Percentiles rank a stretch among this genome's conserved stretches.
phyloP scores from a whole-genome alignment of 2,888 invertebrate genomes.

The Microplitis deprimator region DNA sequence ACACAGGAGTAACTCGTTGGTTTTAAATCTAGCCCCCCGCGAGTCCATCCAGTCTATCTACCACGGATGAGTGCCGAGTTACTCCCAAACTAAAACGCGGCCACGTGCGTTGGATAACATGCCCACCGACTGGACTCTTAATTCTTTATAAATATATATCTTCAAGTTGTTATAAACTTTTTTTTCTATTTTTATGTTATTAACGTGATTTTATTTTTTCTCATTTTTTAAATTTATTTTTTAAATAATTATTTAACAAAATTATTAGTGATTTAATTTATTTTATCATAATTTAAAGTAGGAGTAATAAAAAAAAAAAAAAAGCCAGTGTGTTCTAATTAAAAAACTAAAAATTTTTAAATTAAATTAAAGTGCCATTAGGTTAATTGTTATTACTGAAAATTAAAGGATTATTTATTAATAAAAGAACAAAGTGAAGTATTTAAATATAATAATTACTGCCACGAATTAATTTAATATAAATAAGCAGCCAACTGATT shows the following conservation, averaged over 20 bases:
- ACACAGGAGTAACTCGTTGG: slow-evolving; percentile 20
- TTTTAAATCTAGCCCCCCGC: slow-evolving; percentile 25
- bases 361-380: neutral
- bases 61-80: slow-evolving; percentile 8
- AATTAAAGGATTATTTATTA: neutral
- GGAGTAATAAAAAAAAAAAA: neutral
- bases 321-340: neutral
- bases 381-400: neutral
- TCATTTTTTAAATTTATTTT: neutral
- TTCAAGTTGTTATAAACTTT: slow-evolving; percentile 17
- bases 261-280: neutral
- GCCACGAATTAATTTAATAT: neutral
- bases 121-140: slow-evolving; percentile 15
- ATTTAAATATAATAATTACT: neutral
- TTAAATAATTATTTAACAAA: neutral
- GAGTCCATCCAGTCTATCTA: neutral
- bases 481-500: neutral
- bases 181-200: slow-evolving; percentile 2
- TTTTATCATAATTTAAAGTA: neutral
- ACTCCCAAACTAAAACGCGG: slow-evolving; percentile 28
- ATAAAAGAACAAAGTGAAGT: neutral
- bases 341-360: neutral
- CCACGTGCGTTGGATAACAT: slow-evolving; percentile 27
- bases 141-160: neutral
- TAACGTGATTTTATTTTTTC: neutral